Conservation (phyloP, 2,797 vertebrate genomes). For the Oreortyx pictus region DNA sequence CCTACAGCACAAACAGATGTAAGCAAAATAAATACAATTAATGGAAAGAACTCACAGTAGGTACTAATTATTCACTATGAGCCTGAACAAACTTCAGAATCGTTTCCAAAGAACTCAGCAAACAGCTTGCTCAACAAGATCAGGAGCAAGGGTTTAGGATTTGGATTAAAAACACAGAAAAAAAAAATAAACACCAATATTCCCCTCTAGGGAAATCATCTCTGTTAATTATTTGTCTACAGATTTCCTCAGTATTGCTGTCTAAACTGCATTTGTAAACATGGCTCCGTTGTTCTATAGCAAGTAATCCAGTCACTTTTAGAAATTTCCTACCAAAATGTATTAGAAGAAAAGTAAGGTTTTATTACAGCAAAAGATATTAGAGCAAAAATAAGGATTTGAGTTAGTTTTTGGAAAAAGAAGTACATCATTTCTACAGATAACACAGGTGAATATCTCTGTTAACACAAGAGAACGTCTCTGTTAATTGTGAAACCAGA, state of each 20-base stretch:
- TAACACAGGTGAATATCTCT: neutral
- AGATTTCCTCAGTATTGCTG: slow-evolving; percentile 13
- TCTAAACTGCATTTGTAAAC: slow-evolving; percentile 21
- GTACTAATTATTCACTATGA: slow-evolving; percentile 40
- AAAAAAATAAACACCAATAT: slow-evolving; percentile 36
- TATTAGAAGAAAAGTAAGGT: neutral
- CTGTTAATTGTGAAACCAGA: neutral
- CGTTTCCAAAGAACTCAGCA: neutral
- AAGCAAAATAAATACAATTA: slow-evolving; percentile 32
- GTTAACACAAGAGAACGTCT: neutral
- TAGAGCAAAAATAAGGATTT: neutral
- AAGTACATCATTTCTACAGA: neutral
- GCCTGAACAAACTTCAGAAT: neutral
- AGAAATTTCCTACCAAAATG: neutral
- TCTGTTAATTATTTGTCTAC: slow-evolving; percentile 56
- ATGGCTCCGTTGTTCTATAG: neutral
- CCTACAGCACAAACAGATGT: slow-evolving; percentile 20
- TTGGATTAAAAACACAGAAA: slow-evolving; percentile 46
- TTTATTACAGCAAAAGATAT: neutral
- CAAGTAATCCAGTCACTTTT: neutral
- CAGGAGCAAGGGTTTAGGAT: slow-evolving; percentile 47
- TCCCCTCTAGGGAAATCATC: slow-evolving; percentile 54
- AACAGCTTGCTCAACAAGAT: slow-evolving; percentile 49
- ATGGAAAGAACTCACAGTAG: neutral
- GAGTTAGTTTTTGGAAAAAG: neutral